phyloP scores from a whole-genome alignment of 2,113 vertebrate genomes.

The Gadus chalcogrammus region DNA sequence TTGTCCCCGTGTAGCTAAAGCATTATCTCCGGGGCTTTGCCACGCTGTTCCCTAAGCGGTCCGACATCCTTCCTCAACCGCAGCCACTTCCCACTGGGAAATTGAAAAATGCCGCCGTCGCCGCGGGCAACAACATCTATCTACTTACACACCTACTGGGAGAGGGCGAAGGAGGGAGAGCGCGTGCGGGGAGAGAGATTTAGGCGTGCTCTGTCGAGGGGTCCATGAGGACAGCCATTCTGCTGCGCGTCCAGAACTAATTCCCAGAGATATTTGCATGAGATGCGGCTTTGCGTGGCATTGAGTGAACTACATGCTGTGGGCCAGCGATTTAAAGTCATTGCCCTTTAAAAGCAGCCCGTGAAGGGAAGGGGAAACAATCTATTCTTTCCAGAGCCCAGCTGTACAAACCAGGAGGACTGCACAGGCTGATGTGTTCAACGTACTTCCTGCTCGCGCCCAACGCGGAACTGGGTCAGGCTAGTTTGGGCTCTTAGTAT shows the following conservation, averaged over 20 bases:
- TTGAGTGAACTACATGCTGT: conserved; percentile 12
- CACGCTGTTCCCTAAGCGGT: conserved; percentile 67
- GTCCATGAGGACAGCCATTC: conserved; percentile 10
- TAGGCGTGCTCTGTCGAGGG: conserved; percentile 16
- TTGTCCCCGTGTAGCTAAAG: conserved; percentile 65
- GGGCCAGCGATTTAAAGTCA: conserved; percentile 14
- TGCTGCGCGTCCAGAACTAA: conserved; percentile 16
- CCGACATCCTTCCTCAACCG: conserved; percentile 61
- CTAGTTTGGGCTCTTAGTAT: no score
- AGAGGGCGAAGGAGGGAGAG: conserved; percentile 32
- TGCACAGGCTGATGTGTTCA: conserved; percentile 37
- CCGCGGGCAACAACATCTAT: conserved; percentile 66
- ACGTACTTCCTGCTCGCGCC: conserved; percentile 3
- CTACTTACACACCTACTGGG: conserved; percentile 70
- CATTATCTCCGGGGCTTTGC: conserved; percentile 68
- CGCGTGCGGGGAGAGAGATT: conserved; percentile 25
- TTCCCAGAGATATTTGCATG: conserved; percentile 16
- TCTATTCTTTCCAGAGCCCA: conserved; percentile 18
- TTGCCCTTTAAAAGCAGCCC: conserved; percentile 11
- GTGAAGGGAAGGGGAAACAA: conserved; percentile 5
- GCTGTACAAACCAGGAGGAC: conserved; percentile 25
- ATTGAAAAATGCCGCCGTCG: conserved; percentile 68
- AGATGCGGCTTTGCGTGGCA: conserved; percentile 21
- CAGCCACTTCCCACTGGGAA: conserved; percentile 68
- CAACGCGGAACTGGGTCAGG: no score